Percentiles rank a stretch among this genome's conserved stretches.
These are phyloP conservation scores for Phodopus roborovskii DNA, from an alignment of 2,113 vertebrate species.

Conservation along the genomic window DNA sequence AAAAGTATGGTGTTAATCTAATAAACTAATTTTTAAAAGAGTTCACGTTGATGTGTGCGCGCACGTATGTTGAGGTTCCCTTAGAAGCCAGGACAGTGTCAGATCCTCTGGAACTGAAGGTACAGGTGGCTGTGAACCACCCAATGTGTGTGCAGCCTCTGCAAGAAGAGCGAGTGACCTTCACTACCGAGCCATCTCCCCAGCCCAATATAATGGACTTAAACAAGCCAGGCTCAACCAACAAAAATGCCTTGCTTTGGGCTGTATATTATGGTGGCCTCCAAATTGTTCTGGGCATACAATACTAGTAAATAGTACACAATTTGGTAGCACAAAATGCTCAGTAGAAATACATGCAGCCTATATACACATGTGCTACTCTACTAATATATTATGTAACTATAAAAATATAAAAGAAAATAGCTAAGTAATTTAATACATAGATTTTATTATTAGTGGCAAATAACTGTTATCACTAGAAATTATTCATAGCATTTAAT, in stretches of 20 bases:
- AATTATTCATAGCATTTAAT: conserved; percentile 27
- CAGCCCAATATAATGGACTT: not conserved
- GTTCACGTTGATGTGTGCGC: not conserved
- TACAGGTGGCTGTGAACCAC: not conserved
- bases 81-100: not conserved
- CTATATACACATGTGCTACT: not conserved
- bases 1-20: not conserved
- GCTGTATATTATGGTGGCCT: not conserved
- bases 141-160: not conserved
- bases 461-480: conserved; percentile 35
- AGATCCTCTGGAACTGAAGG: not conserved
- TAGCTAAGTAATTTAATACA: conserved; percentile 20
- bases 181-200: not conserved
- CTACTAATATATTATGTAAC: not conserved
- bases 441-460: not conserved
- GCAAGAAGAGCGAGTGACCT: not conserved
- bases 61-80: not conserved
- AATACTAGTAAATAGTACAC: not conserved
- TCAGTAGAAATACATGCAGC: not conserved
- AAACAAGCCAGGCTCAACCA: not conserved
- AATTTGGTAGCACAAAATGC: not conserved
- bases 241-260: not conserved
- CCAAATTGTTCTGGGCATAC: not conserved
- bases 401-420: conserved; percentile 24
- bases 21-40: not conserved